Conservation (phyloP, 2,113 vertebrate genomes). For the Oenanthe melanoleuca region DNA sequence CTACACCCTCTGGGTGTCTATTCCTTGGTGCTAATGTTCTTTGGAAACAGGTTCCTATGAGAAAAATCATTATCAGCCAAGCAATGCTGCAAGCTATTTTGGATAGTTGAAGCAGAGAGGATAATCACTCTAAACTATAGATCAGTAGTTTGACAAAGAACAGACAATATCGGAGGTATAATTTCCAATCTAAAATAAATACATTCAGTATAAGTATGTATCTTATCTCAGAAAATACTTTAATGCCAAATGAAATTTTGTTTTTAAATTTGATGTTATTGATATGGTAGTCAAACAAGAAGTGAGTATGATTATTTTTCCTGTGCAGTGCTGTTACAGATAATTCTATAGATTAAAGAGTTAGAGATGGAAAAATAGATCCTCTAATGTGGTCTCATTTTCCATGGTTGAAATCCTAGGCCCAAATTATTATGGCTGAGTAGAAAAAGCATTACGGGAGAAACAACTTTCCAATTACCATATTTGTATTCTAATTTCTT, state of each 20-base stretch:
- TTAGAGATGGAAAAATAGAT: not conserved
- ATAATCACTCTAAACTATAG: constrained; percentile 48
- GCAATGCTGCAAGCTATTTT: constrained; percentile 20
- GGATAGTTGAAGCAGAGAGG: constrained; percentile 19
- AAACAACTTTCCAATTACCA: not conserved
- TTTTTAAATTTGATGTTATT: not conserved
- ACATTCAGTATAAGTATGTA: not conserved
- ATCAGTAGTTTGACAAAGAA: constrained; percentile 44
- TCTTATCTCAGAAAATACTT: not conserved
- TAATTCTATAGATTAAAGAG: not conserved
- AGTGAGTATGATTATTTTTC: not conserved
- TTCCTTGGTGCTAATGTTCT: constrained; percentile 20
- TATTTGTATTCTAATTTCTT: not conserved
- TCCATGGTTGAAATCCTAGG: not conserved
- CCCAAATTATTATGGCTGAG: not conserved
- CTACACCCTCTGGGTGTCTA: not conserved
- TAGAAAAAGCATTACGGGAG: not conserved
- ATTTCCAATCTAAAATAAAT: not conserved
- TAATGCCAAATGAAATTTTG: not conserved
- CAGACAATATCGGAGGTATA: not conserved
- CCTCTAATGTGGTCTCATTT: not conserved
- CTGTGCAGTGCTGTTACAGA: not conserved
- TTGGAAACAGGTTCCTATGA: constrained; percentile 17
- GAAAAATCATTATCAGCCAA: constrained; percentile 46
- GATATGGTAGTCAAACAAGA: not conserved